Base-by-base conservation (phyloP, 2,888 invertebrate genomes). In the Celastrina argiolus region DNA sequence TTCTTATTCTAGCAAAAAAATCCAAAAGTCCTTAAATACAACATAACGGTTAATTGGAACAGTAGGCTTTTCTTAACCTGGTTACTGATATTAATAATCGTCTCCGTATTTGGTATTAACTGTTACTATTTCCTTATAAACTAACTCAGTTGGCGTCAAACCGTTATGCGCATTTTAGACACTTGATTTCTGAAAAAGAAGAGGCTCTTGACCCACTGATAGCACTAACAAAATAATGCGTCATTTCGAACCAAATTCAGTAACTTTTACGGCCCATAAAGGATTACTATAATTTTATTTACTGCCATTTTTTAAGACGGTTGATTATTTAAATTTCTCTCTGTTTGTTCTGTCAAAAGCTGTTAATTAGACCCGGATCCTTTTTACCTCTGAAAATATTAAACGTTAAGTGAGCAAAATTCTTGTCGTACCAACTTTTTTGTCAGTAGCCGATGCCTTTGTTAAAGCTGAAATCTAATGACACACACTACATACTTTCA, bases 101-200 rank as follows among this genome's bases (percentile, higher is more conserved):
- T 26, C 26, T 22, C 22, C 51, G 18, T 61, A 61, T 39, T 61
- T 39, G 39, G 31, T 12, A 8, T 36, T 39, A 36, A 22, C 39
- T 39, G 61, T 59, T 18, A 18, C 16, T 39, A 36, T 61, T 61
- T 36, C 61, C 61, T 39, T 61, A 61, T 18, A 61, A 36, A 18
- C 10, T 61, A 12, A 12, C 22, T 10, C 14, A 18, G 36, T 61
- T 61, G 61, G 61, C 22, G 61, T 61, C 14, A 18, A 34, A 61
- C 61, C 18, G 36, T 61, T 61, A 36, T 14, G 8, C 3, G 18
- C 5, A 12, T 12, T 51, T 51, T 51, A 5, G 0, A 51, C 51
- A 18, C 42, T 42, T 16, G n/a, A 42, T 45, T 45, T 45, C 2
- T 18, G 18, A 45, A 45, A 8, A 45, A 45, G 3, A 16, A 45